phyloP scores from a whole-genome alignment of 64 coral and sea anemone genomes.

The Montipora cactus region DNA sequence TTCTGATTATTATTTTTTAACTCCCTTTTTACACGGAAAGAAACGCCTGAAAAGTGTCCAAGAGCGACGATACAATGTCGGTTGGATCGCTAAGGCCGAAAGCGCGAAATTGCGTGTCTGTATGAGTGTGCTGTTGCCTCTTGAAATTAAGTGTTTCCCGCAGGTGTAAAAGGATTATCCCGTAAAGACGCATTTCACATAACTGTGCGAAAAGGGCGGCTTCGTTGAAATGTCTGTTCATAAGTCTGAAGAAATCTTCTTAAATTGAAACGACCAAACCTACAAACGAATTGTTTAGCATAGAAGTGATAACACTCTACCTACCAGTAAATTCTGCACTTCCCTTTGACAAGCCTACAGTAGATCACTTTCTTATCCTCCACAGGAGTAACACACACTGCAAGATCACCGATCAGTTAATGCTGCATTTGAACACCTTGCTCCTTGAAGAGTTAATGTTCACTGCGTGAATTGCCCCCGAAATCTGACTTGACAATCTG shows the following conservation, averaged over 20 bases:
- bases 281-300: neutral
- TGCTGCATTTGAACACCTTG: no score
- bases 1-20: neutral
- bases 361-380: no score
- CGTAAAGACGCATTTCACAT: neutral
- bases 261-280: no score
- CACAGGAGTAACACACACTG: no score
- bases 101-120: conserved; percentile 1
- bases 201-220: neutral
- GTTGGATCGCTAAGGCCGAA: neutral
- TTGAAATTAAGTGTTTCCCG: conserved; percentile 36
- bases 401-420: no score
- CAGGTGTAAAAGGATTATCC: conserved; percentile 40
- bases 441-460: neutral
- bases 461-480: neutral
- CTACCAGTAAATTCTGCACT: neutral
- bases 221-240: neutral
- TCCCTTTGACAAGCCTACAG: neutral
- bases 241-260: no score
- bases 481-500: neutral
- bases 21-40: neutral
- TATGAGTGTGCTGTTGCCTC: neutral
- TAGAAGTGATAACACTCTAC: neutral
- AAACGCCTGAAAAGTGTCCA: neutral
- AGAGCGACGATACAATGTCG: neutral